phyloP scores from a whole-genome alignment of 2,888 invertebrate species.

The Metacarcinus magister region DNA sequence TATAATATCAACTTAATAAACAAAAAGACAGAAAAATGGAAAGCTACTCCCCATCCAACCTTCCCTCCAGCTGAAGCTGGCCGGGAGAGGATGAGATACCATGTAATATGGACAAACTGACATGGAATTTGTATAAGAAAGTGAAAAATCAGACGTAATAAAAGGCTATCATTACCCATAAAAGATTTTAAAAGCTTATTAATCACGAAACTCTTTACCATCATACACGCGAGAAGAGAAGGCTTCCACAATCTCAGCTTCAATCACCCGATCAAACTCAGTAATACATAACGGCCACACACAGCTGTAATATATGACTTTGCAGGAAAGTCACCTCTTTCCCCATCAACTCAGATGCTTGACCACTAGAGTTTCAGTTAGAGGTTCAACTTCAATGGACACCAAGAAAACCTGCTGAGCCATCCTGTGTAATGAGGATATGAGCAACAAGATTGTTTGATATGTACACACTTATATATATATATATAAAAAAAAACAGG shows the following conservation, averaged over 20 bases:
- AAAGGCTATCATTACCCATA: background rate
- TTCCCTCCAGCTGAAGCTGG: too few relatives aligned
- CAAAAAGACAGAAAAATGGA: too few relatives aligned
- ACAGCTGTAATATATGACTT: background rate
- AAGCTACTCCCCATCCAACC: too few relatives aligned
- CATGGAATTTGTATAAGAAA: too few relatives aligned
- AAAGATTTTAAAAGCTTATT: background rate
- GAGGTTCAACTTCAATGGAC: background rate
- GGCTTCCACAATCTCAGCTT: background rate
- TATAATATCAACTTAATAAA: too few relatives aligned
- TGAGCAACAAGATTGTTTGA: background rate
- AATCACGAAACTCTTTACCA: background rate
- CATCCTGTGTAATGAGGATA: background rate
- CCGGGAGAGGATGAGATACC: too few relatives aligned
- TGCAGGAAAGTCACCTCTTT: background rate
- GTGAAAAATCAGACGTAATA: too few relatives aligned
- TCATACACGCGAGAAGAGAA: background rate
- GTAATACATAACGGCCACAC: background rate
- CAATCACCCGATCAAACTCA: background rate
- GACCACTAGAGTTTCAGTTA: background rate
- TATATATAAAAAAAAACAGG: background rate
- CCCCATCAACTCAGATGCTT: background rate
- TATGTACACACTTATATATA: background rate
- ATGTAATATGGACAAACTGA: too few relatives aligned
- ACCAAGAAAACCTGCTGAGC: background rate